These are phyloP conservation scores for Pygocentrus nattereri DNA, from an alignment of 2,797 vertebrate species.

Conservation along the genomic window DNA sequence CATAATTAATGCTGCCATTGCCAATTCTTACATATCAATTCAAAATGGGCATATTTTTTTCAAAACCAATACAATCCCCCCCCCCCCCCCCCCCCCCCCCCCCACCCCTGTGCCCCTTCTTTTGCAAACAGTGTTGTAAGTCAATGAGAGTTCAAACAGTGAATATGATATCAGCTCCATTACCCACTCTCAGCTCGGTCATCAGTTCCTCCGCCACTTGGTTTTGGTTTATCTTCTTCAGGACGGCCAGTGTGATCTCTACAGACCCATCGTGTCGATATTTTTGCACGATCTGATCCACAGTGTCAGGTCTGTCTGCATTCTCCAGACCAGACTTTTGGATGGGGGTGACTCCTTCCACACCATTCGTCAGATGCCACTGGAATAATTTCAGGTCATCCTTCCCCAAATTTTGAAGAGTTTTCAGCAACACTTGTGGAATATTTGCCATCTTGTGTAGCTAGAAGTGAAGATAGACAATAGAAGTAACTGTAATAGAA, in stretches of 20 bases:
- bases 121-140: too few relatives aligned
- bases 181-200: not conserved
- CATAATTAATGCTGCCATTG: too few relatives aligned
- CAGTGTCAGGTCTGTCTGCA: not conserved
- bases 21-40: too few relatives aligned
- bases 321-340: not conserved
- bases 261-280: not conserved
- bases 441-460: not conserved
- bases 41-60: too few relatives aligned
- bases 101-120: too few relatives aligned
- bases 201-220: not conserved
- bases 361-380: not conserved
- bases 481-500: too few relatives aligned
- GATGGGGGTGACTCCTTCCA: not conserved
- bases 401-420: not conserved
- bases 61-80: too few relatives aligned
- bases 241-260: not conserved
- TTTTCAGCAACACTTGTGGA: not conserved
- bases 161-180: too few relatives aligned
- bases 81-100: too few relatives aligned
- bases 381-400: not conserved
- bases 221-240: not conserved
- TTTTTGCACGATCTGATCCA: not conserved
- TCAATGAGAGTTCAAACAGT: too few relatives aligned
- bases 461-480: not conserved